A percentile compares a stretch with the other conserved stretches of the same genome.
phyloP scores from a whole-genome alignment of 2,113 vertebrate species.

The Bostrychus sinensis region DNA sequence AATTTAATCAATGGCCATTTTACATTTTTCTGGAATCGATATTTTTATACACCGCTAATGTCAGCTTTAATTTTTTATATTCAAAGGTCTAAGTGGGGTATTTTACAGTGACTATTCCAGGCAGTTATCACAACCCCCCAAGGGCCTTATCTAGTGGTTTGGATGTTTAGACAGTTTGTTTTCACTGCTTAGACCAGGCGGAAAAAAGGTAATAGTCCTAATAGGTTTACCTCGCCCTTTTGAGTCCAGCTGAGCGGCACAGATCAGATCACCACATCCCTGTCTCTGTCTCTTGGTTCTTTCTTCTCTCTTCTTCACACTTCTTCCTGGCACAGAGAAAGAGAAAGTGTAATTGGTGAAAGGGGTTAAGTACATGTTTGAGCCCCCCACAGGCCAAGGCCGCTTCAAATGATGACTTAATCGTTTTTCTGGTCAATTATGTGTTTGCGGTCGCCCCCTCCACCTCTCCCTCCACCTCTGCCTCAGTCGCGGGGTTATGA shows the following conservation, averaged over 20 bases:
- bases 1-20: too few species aligned
- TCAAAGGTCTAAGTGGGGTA: background rate
- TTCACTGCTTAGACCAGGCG: conserved; percentile 89
- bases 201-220: conserved; percentile 80
- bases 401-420: conserved; percentile 99
- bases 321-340: conserved; percentile 83
- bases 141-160: conserved; percentile 92
- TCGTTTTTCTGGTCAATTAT: conserved; percentile 99
- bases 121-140: conserved; percentile 33
- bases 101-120: conserved; percentile 9
- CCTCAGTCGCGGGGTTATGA: conserved; percentile 65
- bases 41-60: background rate
- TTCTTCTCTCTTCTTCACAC: conserved; percentile 66
- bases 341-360: conserved; percentile 94
- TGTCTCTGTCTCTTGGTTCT: conserved; percentile 68
- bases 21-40: too few species aligned
- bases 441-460: conserved; percentile 88
- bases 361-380: conserved; percentile 99
- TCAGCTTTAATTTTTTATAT: conserved; percentile 4
- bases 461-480: conserved; percentile 45
- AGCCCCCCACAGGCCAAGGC: conserved; percentile 93
- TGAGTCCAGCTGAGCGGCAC: conserved; percentile 88
- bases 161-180: conserved; percentile 96
- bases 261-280: conserved; percentile 92
- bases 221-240: conserved; percentile 94